A percentile compares a stretch with the other conserved stretches of the same genome.
These are phyloP conservation scores for Chiloscyllium punctatum DNA, from an alignment of 2,797 vertebrate species.

Conservation along the genomic window DNA sequence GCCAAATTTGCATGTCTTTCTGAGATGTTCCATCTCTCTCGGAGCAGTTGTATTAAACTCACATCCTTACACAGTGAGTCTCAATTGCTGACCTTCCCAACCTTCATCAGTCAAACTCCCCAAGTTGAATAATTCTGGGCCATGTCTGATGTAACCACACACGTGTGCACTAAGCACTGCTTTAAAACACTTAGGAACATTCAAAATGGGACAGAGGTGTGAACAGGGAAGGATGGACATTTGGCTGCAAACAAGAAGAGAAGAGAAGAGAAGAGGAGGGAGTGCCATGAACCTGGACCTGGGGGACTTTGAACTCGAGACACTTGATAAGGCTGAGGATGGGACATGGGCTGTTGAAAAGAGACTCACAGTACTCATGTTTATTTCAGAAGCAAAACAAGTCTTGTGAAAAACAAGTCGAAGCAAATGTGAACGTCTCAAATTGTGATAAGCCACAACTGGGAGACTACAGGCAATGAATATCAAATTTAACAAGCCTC, in stretches of 20 bases:
- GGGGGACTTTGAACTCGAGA: not conserved
- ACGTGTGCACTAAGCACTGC: too few relatives aligned
- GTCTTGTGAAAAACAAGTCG: not conserved
- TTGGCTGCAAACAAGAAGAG: too few relatives aligned
- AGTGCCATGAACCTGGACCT: too few relatives aligned
- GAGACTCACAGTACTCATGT: not conserved
- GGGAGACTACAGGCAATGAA: not conserved
- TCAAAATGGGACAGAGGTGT: too few relatives aligned
- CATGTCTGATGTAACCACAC: too few relatives aligned
- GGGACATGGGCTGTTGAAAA: not conserved
- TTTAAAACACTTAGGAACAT: too few relatives aligned
- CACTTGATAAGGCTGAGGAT: not conserved
- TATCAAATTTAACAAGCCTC: slow-evolving; percentile 2
- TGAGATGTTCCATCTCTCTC: not conserved
- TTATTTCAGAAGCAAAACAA: not conserved
- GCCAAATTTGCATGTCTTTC: not conserved
- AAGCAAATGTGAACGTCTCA: too few relatives aligned
- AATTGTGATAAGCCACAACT: not conserved
- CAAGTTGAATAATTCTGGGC: too few relatives aligned
- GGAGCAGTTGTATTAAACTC: not conserved
- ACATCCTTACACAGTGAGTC: not conserved
- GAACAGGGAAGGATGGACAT: too few relatives aligned
- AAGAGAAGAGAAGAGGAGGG: too few relatives aligned
- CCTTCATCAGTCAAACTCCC: not conserved
- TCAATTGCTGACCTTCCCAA: not conserved